These are phyloP conservation scores for Xylocampa areola DNA, from an alignment of 2,888 invertebrate genomes.

Conservation along the genomic window DNA sequence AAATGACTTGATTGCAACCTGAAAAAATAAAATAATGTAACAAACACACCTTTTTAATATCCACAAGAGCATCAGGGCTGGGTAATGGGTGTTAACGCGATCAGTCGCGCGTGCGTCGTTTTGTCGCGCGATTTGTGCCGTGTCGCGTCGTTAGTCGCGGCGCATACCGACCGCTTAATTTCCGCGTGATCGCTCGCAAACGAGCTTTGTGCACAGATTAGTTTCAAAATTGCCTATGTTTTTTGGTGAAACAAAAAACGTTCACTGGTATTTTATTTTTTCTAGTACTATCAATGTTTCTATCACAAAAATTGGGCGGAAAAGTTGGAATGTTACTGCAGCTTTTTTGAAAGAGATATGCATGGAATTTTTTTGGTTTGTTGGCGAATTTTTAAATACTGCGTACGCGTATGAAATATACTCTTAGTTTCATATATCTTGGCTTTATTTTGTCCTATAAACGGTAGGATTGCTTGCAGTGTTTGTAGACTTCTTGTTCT, in stretches of 20 bases:
- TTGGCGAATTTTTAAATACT: no score
- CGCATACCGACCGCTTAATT: constrained; percentile 52
- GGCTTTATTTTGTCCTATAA: no score
- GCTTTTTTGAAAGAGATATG: not conserved
- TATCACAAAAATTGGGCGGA: not conserved
- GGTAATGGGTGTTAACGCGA: constrained; percentile 49
- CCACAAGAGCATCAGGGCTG: constrained; percentile 24
- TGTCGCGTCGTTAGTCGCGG: constrained; percentile 50
- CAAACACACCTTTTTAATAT: constrained; percentile 27
- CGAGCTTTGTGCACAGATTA: constrained; percentile 57
- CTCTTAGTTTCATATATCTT: no score
- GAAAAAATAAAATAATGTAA: constrained; percentile 1
- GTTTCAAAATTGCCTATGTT: constrained; percentile 54
- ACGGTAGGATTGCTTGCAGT: no score
- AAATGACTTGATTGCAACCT: not conserved
- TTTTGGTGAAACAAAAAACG: constrained; percentile 38
- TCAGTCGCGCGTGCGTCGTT: constrained; percentile 56
- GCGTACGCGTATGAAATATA: no score
- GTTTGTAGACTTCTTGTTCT: no score
- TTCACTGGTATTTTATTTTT: constrained; percentile 23
- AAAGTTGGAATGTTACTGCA: not conserved
- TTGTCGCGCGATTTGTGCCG: constrained; percentile 60
- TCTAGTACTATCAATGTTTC: constrained; percentile 13
- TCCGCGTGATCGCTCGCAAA: constrained; percentile 55
- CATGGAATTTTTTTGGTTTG: no score